Percentiles rank a stretch among this genome's conserved stretches.
Conservation (phyloP, 2,888 invertebrate genomes). For the Andrena trimmerana region DNA sequence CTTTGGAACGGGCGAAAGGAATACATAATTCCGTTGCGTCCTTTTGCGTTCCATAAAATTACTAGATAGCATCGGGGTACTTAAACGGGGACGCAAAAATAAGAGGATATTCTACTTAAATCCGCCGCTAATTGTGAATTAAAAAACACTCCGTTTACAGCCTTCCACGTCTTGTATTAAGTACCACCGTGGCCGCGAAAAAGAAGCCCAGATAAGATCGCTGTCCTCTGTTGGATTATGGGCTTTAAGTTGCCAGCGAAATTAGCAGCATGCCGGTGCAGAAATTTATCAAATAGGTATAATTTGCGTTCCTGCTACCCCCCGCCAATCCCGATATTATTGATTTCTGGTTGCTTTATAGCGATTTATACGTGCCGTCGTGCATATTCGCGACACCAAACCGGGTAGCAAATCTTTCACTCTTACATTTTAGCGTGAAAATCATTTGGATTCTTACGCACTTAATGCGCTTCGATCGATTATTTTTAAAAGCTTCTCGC, state of each 20-base stretch:
- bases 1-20: slow-evolving; percentile 32
- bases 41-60: slow-evolving; percentile 52
- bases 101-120: slow-evolving; percentile 45
- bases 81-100: slow-evolving; percentile 38
- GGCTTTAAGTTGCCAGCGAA: not conserved
- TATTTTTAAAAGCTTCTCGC: too few relatives aligned
- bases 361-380: not conserved
- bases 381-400: too few relatives aligned
- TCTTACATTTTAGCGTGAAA: too few relatives aligned
- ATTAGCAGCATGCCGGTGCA: slow-evolving; percentile 1
- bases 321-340: not conserved
- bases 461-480: too few relatives aligned
- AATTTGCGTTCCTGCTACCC: slow-evolving; percentile 2
- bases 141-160: slow-evolving; percentile 47
- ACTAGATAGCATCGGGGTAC: slow-evolving; percentile 49
- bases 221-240: slow-evolving; percentile 21
- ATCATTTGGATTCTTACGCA: too few relatives aligned
- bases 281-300: slow-evolving; percentile 23
- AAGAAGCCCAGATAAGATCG: slow-evolving; percentile 26
- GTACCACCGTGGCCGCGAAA: slow-evolving; percentile 19
- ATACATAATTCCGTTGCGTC: slow-evolving; percentile 44
- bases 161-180: slow-evolving; percentile 18
- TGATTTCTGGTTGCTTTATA: not conserved
- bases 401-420: too few relatives aligned
- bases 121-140: slow-evolving; percentile 51